A percentile compares a stretch with the other conserved stretches of the same genome.
phyloP scores from a whole-genome alignment of 2,797 vertebrate genomes.

The Eleutherodactylus coqui region DNA sequence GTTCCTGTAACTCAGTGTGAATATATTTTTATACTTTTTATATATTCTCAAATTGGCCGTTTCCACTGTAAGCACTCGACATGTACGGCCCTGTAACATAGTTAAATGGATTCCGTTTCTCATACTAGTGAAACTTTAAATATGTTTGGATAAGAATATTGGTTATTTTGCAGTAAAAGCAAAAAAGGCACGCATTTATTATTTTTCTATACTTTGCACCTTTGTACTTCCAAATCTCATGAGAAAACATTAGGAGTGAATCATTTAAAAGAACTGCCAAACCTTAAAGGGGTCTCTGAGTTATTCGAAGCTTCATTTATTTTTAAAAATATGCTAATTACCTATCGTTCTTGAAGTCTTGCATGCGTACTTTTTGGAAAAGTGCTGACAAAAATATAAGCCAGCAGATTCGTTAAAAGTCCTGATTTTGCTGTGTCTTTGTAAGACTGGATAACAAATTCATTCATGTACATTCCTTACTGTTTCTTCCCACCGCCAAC shows the following conservation, averaged over 20 bases:
- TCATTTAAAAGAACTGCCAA: slow-evolving; percentile 38
- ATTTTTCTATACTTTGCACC: neutral
- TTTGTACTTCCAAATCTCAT: slow-evolving; percentile 23
- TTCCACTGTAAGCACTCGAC: neutral
- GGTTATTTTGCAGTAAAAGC: slow-evolving; percentile 11
- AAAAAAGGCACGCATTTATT: neutral
- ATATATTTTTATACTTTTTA: neutral
- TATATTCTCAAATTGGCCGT: neutral
- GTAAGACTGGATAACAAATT: slow-evolving; percentile 16
- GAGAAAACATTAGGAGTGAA: slow-evolving; percentile 39
- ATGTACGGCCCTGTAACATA: too few relatives aligned
- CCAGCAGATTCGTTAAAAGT: slow-evolving; percentile 2
- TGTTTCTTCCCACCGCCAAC: neutral
- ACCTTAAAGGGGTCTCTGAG: slow-evolving; percentile 43
- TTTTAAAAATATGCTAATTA: slow-evolving; percentile 47
- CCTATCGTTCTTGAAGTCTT: slow-evolving; percentile 24
- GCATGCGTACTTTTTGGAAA: slow-evolving; percentile 32
- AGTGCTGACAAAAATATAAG: slow-evolving; percentile 53
- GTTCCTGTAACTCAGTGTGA: neutral
- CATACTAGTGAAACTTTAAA: neutral
- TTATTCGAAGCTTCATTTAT: slow-evolving; percentile 40
- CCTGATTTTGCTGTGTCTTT: slow-evolving; percentile 44
- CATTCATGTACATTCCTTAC: slow-evolving; percentile 2
- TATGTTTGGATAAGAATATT: neutral
- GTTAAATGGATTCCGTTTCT: too few relatives aligned